Evolutionary conservation across 2,113 vertebrate genomes (phyloP), one percentile per base, ranked within the genome.

Genomic region (Taxidea taxus): DNA sequence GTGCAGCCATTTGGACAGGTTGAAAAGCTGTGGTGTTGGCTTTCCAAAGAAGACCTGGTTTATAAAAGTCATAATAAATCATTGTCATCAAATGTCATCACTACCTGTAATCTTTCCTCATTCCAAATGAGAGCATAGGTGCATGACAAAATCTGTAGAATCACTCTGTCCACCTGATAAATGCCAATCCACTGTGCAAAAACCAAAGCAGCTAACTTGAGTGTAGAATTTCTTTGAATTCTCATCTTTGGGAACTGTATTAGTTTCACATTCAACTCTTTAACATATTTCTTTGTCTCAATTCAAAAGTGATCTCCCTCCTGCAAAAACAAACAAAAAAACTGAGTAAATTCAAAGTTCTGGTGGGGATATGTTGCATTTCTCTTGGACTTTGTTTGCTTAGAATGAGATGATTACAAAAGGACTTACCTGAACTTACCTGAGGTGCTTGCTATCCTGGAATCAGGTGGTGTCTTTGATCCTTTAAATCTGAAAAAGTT

Each of bases 201-300:
- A 77, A 54, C 27, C 44, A 84, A 72, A 96, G 18, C 39, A 72
- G 8, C 60, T 72, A 82, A n/a, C 15, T 4, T 34, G 74, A 86
- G 15, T 77, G 29, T 72, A 84, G 70, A 95, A 58, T 89, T 74
- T 80, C 47, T 92, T 91, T 86, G 85, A 78, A 64, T 84, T 96
- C 62, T 87, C 27, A 3, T 85, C 74, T 94, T 82, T 89, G 87
- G 93, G 49, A 78, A 91, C 21, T 18, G 0, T 84, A 25, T 47
- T 87, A 62, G 82, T 87, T 86, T 95, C n/a, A 51, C 68, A 29
- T 80, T 94, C 31, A 21, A 62, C 39, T 72, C 47, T 23, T 86
- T 92, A 87, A 88, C 15, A 23, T 70, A 87, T 64, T 37, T 92
- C 20, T 87, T 27, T 72, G 20, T 89, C 82, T 97, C 87, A 94